Evolutionary conservation across 1,140 invertebrate species (phyloP), one percentile per base, ranked within the genome.

Genomic region (Sinonovacula constricta): DNA sequence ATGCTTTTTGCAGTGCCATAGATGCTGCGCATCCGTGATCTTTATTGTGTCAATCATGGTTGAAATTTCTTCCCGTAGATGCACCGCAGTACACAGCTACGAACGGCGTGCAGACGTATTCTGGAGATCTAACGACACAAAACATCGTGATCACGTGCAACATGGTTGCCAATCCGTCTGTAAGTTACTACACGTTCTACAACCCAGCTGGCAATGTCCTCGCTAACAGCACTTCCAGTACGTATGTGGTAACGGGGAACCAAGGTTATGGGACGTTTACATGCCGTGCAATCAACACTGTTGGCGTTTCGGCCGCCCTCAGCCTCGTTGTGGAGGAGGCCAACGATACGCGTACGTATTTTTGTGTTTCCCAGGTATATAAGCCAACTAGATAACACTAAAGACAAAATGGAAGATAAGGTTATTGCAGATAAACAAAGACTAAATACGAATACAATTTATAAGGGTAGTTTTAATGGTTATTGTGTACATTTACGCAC

Each of bases 61-160:
- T n/a, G n/a, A n/a, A n/a, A n/a, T n/a, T n/a, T n/a, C n/a, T 45
- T 28, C 49, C 65, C 49, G 10, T 34, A 76, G 72, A 67, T 59
- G 18, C n/a, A 22, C 72, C 72, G 36, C 62, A 76, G 33, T 34
- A 26, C 63, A 39, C 24, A 57, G 24, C 54, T 2, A 18, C 45
- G 1, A 26, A 26, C 2, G 72, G 72, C 22, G 51, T n/a, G n/a
- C n/a, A n/a, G n/a, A n/a, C n/a, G n/a, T n/a, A n/a, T n/a, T n/a
- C n/a, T n/a, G n/a, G n/a, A n/a, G n/a, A n/a, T n/a, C n/a, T n/a
- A n/a, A n/a, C n/a, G n/a, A 57, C 10, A 33, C 62, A 51, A 39
- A 60, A 57, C 45, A 34, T 76, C 22, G n/a, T n/a, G 2, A 59
- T 76, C n/a, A 67, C 62, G 10, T 76, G 72, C 34, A 24, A 24